A percentile compares a stretch with the other conserved stretches of the same genome.
phyloP scores from a whole-genome alignment of 2,797 vertebrate species.

The Macropodus opercularis region DNA sequence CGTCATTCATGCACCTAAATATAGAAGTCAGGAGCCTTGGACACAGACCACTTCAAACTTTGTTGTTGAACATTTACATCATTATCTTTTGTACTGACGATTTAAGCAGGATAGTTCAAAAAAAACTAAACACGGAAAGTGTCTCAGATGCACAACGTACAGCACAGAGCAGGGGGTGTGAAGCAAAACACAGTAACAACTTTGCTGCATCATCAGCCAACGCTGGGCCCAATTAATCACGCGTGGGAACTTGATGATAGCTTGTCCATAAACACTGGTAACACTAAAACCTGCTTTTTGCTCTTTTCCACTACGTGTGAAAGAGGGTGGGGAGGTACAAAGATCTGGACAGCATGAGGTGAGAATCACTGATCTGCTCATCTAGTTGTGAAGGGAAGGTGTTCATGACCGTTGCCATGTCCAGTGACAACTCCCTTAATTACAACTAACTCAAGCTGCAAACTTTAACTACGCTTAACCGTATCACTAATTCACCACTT shows the following conservation, averaged over 20 bases:
- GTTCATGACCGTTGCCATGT: conserved; percentile 31
- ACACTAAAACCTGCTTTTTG: too few relatives aligned
- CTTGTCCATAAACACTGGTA: conserved; percentile 47
- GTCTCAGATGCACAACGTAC: neutral
- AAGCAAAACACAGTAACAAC: conserved; percentile 27
- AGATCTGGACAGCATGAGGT: conserved; percentile 28
- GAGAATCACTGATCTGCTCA: conserved; percentile 62
- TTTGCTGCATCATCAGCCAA: conserved; percentile 55
- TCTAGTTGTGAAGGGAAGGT: conserved; percentile 64
- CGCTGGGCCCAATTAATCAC: conserved; percentile 60
- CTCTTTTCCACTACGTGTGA: conserved; percentile 54
- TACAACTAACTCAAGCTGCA: conserved; percentile 23
- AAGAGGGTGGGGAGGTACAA: conserved; percentile 11
- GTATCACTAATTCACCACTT: conserved; percentile 4
- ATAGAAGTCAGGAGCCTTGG: neutral
- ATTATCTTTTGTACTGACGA: neutral
- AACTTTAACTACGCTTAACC: conserved; percentile 6
- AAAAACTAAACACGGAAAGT: too few relatives aligned
- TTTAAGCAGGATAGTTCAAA: neutral
- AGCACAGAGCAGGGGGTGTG: conserved; percentile 8
- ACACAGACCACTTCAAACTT: too few relatives aligned
- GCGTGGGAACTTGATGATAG: conserved; percentile 40
- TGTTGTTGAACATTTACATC: neutral
- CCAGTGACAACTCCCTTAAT: conserved; percentile 25
- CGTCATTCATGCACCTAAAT: neutral